Percentiles rank a stretch among this genome's conserved stretches.
These are phyloP conservation scores for Megalonaias nervosa DNA, from an alignment of 1,140 invertebrate species.

Conservation along the genomic window DNA sequence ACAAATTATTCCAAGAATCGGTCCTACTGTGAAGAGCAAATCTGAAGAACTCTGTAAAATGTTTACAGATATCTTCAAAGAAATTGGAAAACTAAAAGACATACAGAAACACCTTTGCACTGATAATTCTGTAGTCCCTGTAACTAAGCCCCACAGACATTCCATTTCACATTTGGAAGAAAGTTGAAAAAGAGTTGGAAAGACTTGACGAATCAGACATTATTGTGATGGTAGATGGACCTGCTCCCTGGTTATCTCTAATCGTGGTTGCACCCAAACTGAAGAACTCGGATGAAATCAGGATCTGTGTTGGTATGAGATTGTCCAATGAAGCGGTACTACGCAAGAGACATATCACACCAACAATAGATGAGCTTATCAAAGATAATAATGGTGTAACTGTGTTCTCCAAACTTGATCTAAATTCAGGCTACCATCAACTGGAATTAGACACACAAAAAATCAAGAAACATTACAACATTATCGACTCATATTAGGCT, in stretches of 20 bases:
- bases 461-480: conserved; percentile 42
- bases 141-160: too few relatives aligned
- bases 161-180: too few relatives aligned
- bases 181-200: conserved; percentile 29
- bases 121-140: too few relatives aligned
- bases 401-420: conserved; percentile 41
- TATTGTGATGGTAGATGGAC: conserved; percentile 46
- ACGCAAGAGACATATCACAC: conserved; percentile 44
- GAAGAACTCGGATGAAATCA: conserved; percentile 36
- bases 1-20: too few relatives aligned
- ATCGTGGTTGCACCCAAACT: conserved; percentile 45
- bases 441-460: conserved; percentile 37
- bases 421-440: conserved; percentile 47
- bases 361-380: conserved; percentile 52
- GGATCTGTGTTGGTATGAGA: conserved; percentile 52
- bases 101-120: too few relatives aligned
- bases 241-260: conserved; percentile 58
- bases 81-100: too few relatives aligned
- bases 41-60: too few relatives aligned
- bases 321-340: conserved; percentile 47
- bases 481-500: too few relatives aligned
- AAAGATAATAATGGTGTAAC: conserved; percentile 38
- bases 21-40: too few relatives aligned
- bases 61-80: too few relatives aligned
- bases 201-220: conserved; percentile 41